Base-by-base conservation (phyloP, 2,888 invertebrate species). In the Drosophila lutescens region DNA sequence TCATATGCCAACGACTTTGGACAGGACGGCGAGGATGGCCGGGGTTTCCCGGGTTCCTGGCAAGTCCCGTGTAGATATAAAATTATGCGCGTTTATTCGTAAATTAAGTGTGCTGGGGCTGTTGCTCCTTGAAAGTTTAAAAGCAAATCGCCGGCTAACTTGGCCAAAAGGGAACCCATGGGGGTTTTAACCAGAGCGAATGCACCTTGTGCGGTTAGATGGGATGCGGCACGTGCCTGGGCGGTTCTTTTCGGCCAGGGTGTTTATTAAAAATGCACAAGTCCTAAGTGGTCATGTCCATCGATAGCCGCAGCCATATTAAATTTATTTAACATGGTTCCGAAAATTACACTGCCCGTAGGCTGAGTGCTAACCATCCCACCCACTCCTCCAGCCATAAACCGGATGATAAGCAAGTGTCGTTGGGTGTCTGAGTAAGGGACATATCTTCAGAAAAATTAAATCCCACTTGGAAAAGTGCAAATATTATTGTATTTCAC, bases 51-150 rank as follows among this genome's bases (percentile, higher is more conserved):
- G 46, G n/a, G n/a, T 8, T 17, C 44, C 20, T 55, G 61, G 58
- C 63, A 62, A 76, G 70, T 58, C 82, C 74, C 78, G 59, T 88
- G 80, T 88, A 86, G 78, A 84, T 84, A 89, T 80, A 88, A 89
- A 86, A 89, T 86, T 89, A 86, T 86, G 89, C 85, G 87, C 89
- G 85, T 86, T 85, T 85, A 88, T 86, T 84, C 87, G 89, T 86
- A 86, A 86, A 86, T 88, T 86, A 88, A 86, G 85, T 84, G 83
- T 87, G 89, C 66, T 66, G 66, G 66, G 85, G 85, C 89, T 84
- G 83, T 78, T 82, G 85, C 87, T 83, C 76, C 74, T 76, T 61
- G 60, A 69, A 69, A 69, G 54, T 69, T 69, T 51, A 61, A 62
- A 73, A 69, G 68, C 74, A 72, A 74, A 72, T 55, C 76, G 73